Evolutionary conservation across 2,797 vertebrate species (phyloP).

Genomic region (Hippoglossus hippoglossus): DNA sequence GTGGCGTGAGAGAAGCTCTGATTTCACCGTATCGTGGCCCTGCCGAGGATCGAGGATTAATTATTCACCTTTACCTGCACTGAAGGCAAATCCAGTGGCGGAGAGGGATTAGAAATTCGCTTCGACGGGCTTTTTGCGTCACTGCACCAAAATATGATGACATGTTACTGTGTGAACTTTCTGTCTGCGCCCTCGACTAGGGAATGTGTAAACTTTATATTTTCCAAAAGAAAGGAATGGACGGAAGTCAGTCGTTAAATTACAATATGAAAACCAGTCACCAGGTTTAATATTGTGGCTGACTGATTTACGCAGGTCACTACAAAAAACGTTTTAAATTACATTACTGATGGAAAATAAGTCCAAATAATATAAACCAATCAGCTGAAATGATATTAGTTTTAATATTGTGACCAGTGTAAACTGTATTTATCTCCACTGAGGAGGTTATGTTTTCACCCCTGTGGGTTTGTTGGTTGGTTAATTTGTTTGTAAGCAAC

Average conservation of each 20-base stretch:
- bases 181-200: background rate
- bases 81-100: constrained; percentile 8
- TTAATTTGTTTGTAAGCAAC: too few species aligned
- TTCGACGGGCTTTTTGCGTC: background rate
- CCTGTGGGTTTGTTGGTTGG: too few species aligned
- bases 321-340: too few species aligned
- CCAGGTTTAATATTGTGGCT: background rate
- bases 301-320: background rate
- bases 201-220: background rate
- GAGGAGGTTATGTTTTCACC: background rate
- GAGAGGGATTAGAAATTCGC: constrained; percentile 6
- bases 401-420: background rate
- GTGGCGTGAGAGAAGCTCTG: background rate
- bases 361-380: too few species aligned
- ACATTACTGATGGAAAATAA: too few species aligned
- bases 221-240: background rate
- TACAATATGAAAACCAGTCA: background rate
- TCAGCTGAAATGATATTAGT: background rate
- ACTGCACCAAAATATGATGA: background rate
- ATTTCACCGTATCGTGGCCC: constrained; percentile 12
- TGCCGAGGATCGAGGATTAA: constrained; percentile 20
- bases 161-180: constrained; percentile 7
- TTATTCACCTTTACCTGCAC: constrained; percentile 25
- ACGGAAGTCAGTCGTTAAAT: background rate
- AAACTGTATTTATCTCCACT: too few species aligned